These are phyloP conservation scores for Eciton burchellii DNA, from an alignment of 1,140 invertebrate species.

Conservation along the genomic window DNA sequence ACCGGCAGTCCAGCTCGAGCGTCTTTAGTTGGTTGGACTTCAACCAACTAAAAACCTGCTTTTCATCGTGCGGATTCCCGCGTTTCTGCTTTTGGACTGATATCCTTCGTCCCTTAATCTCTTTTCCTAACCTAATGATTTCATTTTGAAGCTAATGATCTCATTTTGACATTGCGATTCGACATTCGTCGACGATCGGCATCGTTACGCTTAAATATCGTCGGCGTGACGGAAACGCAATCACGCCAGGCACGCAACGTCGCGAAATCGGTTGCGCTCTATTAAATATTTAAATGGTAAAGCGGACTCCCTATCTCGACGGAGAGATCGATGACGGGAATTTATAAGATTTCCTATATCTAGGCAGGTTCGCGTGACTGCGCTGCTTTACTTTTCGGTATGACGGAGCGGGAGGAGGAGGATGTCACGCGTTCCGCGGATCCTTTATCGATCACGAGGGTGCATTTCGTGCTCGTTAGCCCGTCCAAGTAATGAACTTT, in stretches of 20 bases:
- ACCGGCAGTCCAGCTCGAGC: no score
- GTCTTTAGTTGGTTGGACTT: no score
- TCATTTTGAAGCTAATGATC: no score
- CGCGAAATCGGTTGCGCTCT: conserved; percentile 63
- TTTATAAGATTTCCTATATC: conserved; percentile 57
- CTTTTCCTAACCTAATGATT: no score
- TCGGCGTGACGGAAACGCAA: conserved; percentile 44
- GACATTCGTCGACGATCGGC: conserved; percentile 26
- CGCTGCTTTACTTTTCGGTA: conserved; percentile 7
- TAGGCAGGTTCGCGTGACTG: conserved; percentile 42
- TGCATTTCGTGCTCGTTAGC: conserved; percentile 38
- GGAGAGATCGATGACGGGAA: conserved; percentile 37
- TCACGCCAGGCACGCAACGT: no score
- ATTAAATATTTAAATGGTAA: conserved; percentile 72
- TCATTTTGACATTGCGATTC: no score
- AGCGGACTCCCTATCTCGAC: conserved; percentile 36
- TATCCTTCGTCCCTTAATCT: no score
- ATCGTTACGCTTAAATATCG: conserved; percentile 61
- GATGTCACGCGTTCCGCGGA: conserved; percentile 46
- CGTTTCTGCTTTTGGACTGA: no score
- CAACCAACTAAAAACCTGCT: no score
- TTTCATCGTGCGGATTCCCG: no score
- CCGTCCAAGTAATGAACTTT: conserved; percentile 27
- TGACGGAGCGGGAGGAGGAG: not conserved
- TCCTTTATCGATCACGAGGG: conserved; percentile 50